phyloP scores from a whole-genome alignment of 2,113 vertebrate species.

The Nothobranchius furzeri region DNA sequence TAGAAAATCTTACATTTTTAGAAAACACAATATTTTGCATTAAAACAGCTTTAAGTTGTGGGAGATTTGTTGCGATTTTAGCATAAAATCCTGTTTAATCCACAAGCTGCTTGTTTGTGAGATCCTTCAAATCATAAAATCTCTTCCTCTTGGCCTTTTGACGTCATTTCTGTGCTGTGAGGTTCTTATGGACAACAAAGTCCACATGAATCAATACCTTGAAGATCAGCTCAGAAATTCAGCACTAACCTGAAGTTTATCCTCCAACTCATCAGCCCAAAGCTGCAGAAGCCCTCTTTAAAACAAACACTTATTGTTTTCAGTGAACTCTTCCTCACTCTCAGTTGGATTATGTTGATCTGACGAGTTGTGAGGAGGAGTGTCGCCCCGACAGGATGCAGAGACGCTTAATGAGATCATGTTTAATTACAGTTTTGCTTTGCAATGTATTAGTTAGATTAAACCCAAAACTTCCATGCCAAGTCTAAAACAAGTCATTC shows the following conservation, averaged over 20 bases:
- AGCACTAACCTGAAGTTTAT: conserved; percentile 34
- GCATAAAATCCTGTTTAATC: conserved; percentile 26
- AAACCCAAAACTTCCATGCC: neutral
- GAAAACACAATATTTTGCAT: too few relatives aligned
- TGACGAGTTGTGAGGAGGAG: conserved; percentile 50
- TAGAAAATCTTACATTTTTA: too few relatives aligned
- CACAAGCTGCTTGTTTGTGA: conserved; percentile 29
- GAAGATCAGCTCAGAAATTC: neutral
- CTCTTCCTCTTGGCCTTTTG: conserved; percentile 39
- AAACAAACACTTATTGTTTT: conserved; percentile 47
- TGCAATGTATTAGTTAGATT: neutral
- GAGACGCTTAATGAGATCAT: conserved; percentile 13
- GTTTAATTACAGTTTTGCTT: conserved; percentile 7
- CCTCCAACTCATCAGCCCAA: conserved; percentile 1
- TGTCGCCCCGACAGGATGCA: conserved; percentile 24
- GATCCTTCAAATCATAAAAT: conserved; percentile 40
- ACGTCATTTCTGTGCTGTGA: conserved; percentile 42
- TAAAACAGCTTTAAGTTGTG: conserved; percentile 13
- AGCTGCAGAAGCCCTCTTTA: conserved; percentile 9
- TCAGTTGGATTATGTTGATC: conserved; percentile 28
- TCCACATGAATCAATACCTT: conserved; percentile 51
- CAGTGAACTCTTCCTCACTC: conserved; percentile 26
- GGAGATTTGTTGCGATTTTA: conserved; percentile 22
- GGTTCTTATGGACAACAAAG: conserved; percentile 33
- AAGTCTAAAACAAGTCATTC: too few relatives aligned